Percentiles rank a stretch among this genome's conserved stretches.
phyloP scores from a whole-genome alignment of 2,797 vertebrate genomes.

The Darevskia mixta region DNA sequence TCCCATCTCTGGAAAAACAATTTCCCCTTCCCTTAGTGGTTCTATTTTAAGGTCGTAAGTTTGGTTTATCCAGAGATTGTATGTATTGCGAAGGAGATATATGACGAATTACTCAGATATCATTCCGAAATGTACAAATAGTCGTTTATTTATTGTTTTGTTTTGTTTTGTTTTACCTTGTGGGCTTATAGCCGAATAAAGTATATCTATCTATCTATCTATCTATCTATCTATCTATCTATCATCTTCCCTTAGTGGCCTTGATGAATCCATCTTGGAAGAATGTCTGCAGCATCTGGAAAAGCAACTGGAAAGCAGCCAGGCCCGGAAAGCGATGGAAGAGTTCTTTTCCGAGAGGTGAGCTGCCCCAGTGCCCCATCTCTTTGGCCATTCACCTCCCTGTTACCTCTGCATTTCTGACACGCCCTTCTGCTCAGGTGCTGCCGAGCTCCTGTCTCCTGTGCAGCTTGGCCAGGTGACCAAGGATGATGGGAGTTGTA shows the following conservation, averaged over 20 bases:
- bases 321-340: conserved; percentile 98
- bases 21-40: conserved; percentile 81
- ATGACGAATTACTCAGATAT: no score
- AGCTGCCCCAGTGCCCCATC: not conserved
- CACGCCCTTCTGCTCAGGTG: not conserved
- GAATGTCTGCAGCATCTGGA: conserved; percentile 97
- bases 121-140: no score
- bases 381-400: fast-evolving
- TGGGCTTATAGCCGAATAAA: no score
- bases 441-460: no score
- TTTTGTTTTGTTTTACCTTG: no score
- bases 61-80: no score
- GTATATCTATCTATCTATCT: no score
- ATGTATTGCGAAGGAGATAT: no score
- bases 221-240: no score
- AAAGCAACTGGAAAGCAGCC: conserved; percentile 95
- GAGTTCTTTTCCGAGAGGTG: conserved; percentile 98
- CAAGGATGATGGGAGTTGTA: not conserved
- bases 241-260: conserved; percentile 85
- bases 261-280: conserved; percentile 95
- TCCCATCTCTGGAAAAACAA: no score
- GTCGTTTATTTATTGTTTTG: no score
- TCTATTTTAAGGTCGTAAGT: no score
- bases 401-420: not conserved
- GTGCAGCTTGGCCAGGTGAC: not conserved